A percentile compares a stretch with the other conserved stretches of the same genome.
Conservation (phyloP, 53 echinoderm and acorn worm species). For the Holothuria leucospilota region DNA sequence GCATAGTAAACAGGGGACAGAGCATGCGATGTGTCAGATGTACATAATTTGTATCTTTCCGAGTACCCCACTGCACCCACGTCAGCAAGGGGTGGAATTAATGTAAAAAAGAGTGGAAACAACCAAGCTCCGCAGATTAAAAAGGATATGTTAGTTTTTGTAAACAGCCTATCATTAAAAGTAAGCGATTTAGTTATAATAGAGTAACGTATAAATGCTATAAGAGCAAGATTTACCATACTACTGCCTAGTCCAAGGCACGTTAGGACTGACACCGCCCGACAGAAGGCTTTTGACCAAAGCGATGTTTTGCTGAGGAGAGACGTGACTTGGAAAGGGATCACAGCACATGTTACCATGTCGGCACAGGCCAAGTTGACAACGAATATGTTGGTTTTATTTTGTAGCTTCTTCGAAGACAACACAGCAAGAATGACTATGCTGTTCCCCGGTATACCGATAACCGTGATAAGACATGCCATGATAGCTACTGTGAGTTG, state of each 20-base stretch:
- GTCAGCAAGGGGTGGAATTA: constrained; percentile 42
- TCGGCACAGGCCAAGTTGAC: constrained; percentile 85
- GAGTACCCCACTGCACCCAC: constrained; percentile 60
- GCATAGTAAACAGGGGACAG: constrained; percentile 21
- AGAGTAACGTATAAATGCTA: constrained; percentile 76
- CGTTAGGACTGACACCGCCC: constrained; percentile 50
- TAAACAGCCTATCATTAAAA: constrained; percentile 68
- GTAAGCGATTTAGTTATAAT: constrained; percentile 71
- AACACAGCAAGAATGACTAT: no score
- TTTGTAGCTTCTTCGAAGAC: no score
- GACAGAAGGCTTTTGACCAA: constrained; percentile 43
- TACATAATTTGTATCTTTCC: constrained; percentile 57
- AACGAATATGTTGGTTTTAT: neutral
- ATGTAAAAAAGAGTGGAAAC: constrained; percentile 55
- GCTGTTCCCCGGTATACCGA: no score
- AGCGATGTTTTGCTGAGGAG: constrained; percentile 28
- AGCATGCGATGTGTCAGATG: constrained; percentile 34
- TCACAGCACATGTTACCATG: constrained; percentile 67
- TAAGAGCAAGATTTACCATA: constrained; percentile 76
- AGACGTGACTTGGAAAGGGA: constrained; percentile 78
- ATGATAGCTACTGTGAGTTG: constrained; percentile 42
- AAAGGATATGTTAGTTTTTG: constrained; percentile 52
- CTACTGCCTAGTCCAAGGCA: constrained; percentile 79
- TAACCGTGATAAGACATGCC: constrained; percentile 17
- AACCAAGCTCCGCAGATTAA: constrained; percentile 73